These are phyloP conservation scores for Rhodophaea formosa DNA, from an alignment of 2,888 invertebrate species.

Conservation along the genomic window DNA sequence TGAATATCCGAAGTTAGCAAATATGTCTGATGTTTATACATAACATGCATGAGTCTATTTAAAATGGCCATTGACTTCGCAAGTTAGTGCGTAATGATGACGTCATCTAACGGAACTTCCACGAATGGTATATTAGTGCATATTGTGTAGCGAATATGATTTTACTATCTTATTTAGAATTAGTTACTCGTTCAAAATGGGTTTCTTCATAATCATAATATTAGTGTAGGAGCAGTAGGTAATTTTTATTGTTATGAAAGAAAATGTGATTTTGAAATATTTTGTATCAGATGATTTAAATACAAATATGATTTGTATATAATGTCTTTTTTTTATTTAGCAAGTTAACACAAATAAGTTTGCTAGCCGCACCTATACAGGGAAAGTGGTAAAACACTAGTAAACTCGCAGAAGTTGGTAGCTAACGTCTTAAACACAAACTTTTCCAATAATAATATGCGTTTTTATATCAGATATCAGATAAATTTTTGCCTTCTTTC, in stretches of 20 bases:
- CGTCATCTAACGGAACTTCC: constrained; percentile 34
- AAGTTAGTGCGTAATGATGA: constrained; percentile 13
- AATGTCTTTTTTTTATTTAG: neutral
- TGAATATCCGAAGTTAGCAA: no score
- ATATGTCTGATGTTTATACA: neutral
- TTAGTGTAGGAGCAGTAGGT: neutral
- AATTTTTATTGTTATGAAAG: neutral
- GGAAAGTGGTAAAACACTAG: no score
- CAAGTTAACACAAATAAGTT: no score
- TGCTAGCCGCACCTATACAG: no score
- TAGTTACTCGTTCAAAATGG: neutral
- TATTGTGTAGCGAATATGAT: no score
- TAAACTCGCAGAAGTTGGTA: no score
- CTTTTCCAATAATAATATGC: no score
- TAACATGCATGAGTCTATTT: neutral
- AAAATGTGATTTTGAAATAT: neutral
- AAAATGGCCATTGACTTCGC: neutral
- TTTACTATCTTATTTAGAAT: neutral
- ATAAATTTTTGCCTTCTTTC: no score
- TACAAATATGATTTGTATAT: neutral
- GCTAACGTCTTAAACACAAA: no score
- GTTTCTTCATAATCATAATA: neutral
- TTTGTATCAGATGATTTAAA: constrained; percentile 10
- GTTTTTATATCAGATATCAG: no score
- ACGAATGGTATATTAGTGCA: no score